Evolutionary conservation across 2,888 invertebrate species (phyloP).

Genomic region (Oeneis ivallda): DNA sequence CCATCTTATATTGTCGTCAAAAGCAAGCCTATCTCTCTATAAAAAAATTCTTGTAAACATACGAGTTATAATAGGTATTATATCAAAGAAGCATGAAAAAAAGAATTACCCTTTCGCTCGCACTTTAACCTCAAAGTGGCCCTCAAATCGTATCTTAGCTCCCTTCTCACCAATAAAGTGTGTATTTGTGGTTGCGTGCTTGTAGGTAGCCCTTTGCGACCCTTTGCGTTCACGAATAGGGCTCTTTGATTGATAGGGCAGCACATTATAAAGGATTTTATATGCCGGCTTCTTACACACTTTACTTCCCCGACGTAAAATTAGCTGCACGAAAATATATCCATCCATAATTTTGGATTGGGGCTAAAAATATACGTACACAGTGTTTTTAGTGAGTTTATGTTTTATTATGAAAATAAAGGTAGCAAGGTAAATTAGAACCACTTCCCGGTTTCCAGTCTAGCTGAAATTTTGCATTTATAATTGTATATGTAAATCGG

Average conservation of each 20-base stretch:
- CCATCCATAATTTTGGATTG: slow-evolving; percentile 10
- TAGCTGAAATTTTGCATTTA: no score
- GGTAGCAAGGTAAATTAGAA: no score
- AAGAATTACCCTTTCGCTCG: no score
- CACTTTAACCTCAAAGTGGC: background rate
- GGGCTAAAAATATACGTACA: background rate
- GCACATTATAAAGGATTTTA: slow-evolving; percentile 31
- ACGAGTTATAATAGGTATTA: no score
- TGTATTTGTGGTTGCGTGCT: slow-evolving; percentile 22
- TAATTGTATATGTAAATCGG: no score
- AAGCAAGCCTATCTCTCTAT: no score
- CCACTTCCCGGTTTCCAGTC: no score
- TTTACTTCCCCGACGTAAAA: slow-evolving; percentile 12
- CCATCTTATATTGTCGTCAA: no score
- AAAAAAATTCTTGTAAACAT: no score
- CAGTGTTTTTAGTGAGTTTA: background rate
- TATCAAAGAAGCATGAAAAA: no score
- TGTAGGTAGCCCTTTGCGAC: slow-evolving; percentile 19
- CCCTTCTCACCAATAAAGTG: slow-evolving; percentile 4
- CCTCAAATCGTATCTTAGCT: background rate
- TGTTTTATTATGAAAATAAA: slow-evolving; percentile 4
- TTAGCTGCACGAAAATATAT: slow-evolving; percentile 15
- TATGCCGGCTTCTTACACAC: slow-evolving; percentile 22
- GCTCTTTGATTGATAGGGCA: slow-evolving; percentile 31
- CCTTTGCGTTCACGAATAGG: slow-evolving; percentile 23